Evolutionary conservation across 2,113 vertebrate genomes (phyloP).

Genomic region (Ptychochromis oligacanthus): DNA sequence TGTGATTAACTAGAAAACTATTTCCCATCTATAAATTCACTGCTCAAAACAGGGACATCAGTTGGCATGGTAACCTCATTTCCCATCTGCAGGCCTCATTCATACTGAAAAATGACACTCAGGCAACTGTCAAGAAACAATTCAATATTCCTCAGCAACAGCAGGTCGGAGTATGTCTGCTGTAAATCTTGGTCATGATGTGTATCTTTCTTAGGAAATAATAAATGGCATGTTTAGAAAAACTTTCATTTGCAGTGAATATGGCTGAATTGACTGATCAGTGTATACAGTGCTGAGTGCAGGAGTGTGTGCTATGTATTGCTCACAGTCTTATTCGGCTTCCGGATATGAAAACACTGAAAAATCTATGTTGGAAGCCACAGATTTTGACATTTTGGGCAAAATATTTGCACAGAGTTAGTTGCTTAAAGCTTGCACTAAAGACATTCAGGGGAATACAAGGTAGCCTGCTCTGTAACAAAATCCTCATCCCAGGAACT

Average conservation of each 20-base stretch:
- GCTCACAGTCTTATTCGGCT: not conserved
- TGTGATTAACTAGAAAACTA: conserved; percentile 37
- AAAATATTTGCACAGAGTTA: not conserved
- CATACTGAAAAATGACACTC: conserved; percentile 69
- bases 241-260: not conserved
- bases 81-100: conserved; percentile 68
- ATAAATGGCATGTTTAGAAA: conserved; percentile 25
- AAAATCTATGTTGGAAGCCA: not conserved
- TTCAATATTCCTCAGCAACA: conserved; percentile 56
- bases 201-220: conserved; percentile 20
- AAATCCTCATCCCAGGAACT: not conserved
- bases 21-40: conserved; percentile 42
- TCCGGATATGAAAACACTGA: not conserved
- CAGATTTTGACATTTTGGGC: not conserved
- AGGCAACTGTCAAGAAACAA: conserved; percentile 65
- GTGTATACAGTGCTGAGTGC: not conserved
- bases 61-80: conserved; percentile 74
- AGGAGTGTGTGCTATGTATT: not conserved
- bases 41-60: conserved; percentile 60
- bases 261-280: conserved; percentile 8
- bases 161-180: conserved; percentile 37
- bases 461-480: not conserved
- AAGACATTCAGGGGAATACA: not conserved
- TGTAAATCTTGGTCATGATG: conserved; percentile 14
- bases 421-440: not conserved